These are phyloP conservation scores for Cephus runcator DNA, from an alignment of 2,888 invertebrate species.

Conservation along the genomic window DNA sequence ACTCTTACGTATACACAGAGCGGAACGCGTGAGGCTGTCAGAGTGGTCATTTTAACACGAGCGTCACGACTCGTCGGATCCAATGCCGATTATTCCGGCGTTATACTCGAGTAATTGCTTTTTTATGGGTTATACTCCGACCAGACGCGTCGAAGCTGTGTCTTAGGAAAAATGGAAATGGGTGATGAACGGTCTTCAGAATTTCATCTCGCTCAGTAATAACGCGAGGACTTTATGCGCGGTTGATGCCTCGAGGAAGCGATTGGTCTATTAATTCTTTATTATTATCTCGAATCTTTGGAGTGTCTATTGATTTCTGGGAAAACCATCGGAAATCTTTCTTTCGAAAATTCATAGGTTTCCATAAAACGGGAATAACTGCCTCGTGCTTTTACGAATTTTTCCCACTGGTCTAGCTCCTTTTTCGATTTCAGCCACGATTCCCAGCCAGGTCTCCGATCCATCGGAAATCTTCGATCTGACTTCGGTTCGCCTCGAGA, in stretches of 20 bases:
- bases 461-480: background rate
- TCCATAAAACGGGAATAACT: background rate
- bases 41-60: background rate
- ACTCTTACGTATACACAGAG: background rate
- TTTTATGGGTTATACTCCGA: background rate
- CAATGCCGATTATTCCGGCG: background rate
- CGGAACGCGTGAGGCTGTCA: background rate
- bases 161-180: background rate
- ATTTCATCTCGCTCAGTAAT: background rate
- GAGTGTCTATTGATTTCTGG: background rate
- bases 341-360: background rate
- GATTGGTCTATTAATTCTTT: background rate
- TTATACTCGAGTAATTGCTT: background rate
- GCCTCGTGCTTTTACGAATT: background rate
- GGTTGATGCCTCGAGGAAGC: background rate
- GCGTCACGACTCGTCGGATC: background rate
- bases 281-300: background rate
- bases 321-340: background rate
- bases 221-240: background rate
- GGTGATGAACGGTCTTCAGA: background rate
- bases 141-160: background rate
- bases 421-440: background rate
- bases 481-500: background rate
- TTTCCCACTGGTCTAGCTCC: background rate
- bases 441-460: background rate